Evolutionary conservation across 2,888 invertebrate genomes (phyloP), one percentile per base, ranked within the genome.

Genomic region (Odontothrips loti): DNA sequence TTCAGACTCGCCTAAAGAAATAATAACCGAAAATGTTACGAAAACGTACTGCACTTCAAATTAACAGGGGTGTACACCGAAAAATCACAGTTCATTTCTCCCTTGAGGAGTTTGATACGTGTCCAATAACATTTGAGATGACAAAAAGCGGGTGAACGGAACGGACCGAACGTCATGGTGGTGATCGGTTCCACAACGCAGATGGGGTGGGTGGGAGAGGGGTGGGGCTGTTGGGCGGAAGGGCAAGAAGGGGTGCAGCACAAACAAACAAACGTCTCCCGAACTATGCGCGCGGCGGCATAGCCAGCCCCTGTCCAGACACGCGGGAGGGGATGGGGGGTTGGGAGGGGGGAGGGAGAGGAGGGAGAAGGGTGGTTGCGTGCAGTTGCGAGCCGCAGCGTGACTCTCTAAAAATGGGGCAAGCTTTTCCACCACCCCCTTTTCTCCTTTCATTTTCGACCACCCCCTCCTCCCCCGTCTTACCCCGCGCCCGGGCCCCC

Each of bases 321-420:
- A 43, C 34, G 34, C 34, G 34, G 34, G 34, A 51, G 9, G 51
- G 12, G 51, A 17, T 3, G 51, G 20, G 23, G 23, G 1, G 68
- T 68, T 23, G 68, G 27, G 11, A 2, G 20, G 68, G 68, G 68
- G 68, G 12, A 27, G 27, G 9, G 58, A 6, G 58, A 12, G 68
- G 68, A 23, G 68, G 68, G 23, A 27, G n/a, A 23, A 8, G 68
- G 58, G 58, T 20, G 68, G 10, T 75, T 75, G 68, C 68, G 68
- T 75, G 68, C 58, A 58, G 58, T 58, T 58, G 58, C 68, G 68
- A 75, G 23, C 68, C 68, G 68, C 68, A 75, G 68, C 68, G 68
- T 75, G 68, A 75, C 68, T 75, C 68, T 75, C 68, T 27, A 75
- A 27, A 75, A 75, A 75, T 75, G 68, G 68, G 68, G 68, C 68